Base-by-base conservation (phyloP, 2,888 invertebrate genomes). In the Corythucha ciliata region DNA sequence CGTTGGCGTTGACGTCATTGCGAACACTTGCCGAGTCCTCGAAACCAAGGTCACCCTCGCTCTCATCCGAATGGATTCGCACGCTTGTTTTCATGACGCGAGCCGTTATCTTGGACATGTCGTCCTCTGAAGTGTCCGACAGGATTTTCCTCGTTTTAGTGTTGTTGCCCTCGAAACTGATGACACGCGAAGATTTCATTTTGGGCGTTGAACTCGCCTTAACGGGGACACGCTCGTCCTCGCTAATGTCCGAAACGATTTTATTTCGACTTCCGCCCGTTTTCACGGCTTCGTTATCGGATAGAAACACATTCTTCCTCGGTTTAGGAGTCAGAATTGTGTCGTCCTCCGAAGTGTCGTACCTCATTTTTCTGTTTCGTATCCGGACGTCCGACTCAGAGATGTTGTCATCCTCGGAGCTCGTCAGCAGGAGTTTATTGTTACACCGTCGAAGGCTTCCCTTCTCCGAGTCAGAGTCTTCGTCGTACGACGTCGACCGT, bases 401-500 rank as follows among this genome's bases (percentile, higher is more conserved):
- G 37, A 68, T 68, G 24, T 73, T 74, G 53, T 76, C 76, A 44
- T 76, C 75, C 34, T 76, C 72, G 26, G 77, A 75, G 61, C 74
- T 75, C 47, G 72, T 73, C 59, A 74, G 68, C 20, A 75, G 70
- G 10, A 70, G 64, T 61, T 64, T 63, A 57, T 63, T 58, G 55
- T 62, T 53, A 48, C 58, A 63, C 69, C 73, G 61, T 68, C 70
- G 54, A 51, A 61, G 20, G 70, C 75, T 0, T 78, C 80, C 64
- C 81, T 70, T 64, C n/a, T 73, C 73, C 1, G 72, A 71, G 32
- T 68, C 89, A 36, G 87, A 83, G 63, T 89, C 87, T 62, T 88
- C 89, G 64, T 90, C 89, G 78, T 88, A 87, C 53, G 88, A 89
- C 0, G 81, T 81, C 4, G 88, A 88, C 53, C 89, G 77, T 67